Conservation (phyloP, 2,888 invertebrate species). For the Megastigmus dorsalis region DNA sequence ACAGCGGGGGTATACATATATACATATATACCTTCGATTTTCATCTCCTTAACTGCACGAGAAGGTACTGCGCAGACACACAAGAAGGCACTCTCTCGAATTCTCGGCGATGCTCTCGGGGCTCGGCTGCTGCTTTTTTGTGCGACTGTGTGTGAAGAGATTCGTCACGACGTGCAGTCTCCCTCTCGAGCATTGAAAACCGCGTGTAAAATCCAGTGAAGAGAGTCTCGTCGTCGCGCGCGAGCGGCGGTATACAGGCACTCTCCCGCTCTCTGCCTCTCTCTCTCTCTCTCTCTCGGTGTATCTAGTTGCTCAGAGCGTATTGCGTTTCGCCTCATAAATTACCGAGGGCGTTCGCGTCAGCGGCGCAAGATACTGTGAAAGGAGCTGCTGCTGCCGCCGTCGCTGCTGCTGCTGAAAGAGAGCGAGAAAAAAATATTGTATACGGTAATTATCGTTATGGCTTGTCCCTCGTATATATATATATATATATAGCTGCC, state of each 20-base stretch:
- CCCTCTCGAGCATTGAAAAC: conserved; percentile 35
- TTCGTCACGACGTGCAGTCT: conserved; percentile 59
- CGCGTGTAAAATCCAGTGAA: conserved; percentile 42
- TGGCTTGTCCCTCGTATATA: conserved; percentile 32
- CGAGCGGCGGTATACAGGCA: background rate
- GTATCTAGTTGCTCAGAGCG: conserved; percentile 22
- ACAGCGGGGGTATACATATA: too few relatives aligned
- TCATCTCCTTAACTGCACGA: too few relatives aligned
- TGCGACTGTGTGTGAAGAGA: conserved; percentile 57
- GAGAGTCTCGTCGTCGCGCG: conserved; percentile 14
- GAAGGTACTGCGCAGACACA: too few relatives aligned
- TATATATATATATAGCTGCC: too few relatives aligned
- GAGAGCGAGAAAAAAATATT: conserved; percentile 38
- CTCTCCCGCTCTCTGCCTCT: too few relatives aligned
- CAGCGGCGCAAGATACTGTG: background rate
- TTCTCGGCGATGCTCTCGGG: background rate
- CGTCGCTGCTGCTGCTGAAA: background rate
- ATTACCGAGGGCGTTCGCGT: conserved; percentile 34
- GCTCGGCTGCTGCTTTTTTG: background rate
- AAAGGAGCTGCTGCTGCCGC: conserved; percentile 26
- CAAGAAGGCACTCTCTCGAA: background rate
- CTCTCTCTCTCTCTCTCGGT: too few relatives aligned
- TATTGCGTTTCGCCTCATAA: conserved; percentile 53
- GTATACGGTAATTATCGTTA: conserved; percentile 52
- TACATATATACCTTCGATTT: too few relatives aligned